Evolutionary conservation across 2,888 invertebrate genomes (phyloP).

Genomic region (Limulus polyphemus): DNA sequence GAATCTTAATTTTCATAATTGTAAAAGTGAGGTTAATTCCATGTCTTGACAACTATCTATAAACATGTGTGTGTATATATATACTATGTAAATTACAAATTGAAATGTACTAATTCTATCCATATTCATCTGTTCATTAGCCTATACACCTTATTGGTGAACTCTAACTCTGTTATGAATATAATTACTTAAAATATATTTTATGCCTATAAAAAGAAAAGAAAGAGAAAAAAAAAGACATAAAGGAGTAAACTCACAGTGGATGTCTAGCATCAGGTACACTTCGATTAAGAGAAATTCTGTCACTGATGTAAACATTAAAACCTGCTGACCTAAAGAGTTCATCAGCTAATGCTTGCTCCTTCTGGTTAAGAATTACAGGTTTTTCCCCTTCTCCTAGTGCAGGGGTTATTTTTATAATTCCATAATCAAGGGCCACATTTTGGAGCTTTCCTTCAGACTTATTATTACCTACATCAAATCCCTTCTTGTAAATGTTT

Average conservation of each 20-base stretch:
- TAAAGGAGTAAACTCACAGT: conserved; percentile 33
- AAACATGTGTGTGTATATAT: no score
- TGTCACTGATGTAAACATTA: conserved; percentile 75
- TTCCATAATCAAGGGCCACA: background rate
- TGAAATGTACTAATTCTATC: no score
- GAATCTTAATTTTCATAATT: no score
- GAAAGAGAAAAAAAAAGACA: background rate
- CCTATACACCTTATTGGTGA: no score
- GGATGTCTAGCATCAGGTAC: conserved; percentile 50
- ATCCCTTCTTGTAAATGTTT: background rate
- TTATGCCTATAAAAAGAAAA: no score
- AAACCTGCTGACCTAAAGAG: conserved; percentile 70
- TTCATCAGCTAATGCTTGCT: conserved; percentile 49
- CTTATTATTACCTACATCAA: background rate
- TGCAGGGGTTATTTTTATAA: conserved; percentile 34
- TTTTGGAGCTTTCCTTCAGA: background rate
- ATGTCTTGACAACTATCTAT: no score
- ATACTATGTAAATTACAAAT: no score
- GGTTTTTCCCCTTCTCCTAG: conserved; percentile 60
- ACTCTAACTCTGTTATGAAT: no score
- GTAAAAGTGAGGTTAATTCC: no score
- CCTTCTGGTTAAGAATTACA: conserved; percentile 51
- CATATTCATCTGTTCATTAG: no score
- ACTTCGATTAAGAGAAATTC: conserved; percentile 69
- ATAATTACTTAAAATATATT: no score